Percentiles rank a stretch among this genome's conserved stretches.
These are phyloP conservation scores for Agapostemon virescens DNA, from an alignment of 2,888 invertebrate species.

Conservation along the genomic window DNA sequence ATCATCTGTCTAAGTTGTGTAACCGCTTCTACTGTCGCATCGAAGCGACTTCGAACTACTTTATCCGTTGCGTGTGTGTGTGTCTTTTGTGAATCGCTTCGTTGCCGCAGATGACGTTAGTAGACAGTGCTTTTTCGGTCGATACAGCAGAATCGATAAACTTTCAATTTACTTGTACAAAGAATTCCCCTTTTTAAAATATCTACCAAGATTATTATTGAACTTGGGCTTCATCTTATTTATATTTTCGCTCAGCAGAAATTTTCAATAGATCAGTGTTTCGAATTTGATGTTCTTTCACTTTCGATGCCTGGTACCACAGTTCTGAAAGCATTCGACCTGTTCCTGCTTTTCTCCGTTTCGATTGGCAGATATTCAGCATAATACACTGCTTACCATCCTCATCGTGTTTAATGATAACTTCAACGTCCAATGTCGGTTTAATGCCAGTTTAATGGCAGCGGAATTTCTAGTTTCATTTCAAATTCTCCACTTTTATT, in stretches of 20 bases:
- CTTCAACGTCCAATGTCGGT: not conserved
- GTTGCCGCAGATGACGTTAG: constrained; percentile 16
- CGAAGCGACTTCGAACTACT: not conserved
- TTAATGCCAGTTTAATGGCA: no score
- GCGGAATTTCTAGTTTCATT: no score
- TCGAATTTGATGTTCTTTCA: not conserved
- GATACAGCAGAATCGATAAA: constrained; percentile 6
- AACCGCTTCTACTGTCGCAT: not conserved
- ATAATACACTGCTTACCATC: constrained; percentile 19
- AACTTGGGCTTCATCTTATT: no score
- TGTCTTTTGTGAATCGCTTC: no score
- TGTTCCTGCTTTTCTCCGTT: constrained; percentile 13
- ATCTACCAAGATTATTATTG: not conserved
- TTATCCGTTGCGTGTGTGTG: constrained; percentile 23
- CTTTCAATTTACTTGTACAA: not conserved
- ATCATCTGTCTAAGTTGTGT: not conserved
- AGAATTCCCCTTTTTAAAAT: not conserved
- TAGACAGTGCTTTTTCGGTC: not conserved
- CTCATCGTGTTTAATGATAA: not conserved
- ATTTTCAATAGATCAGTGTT: no score
- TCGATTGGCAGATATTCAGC: constrained; percentile 30
- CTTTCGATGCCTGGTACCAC: not conserved
- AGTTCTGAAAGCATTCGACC: constrained; percentile 34
- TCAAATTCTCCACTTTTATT: no score
- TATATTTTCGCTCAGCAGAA: no score